Evolutionary conservation across 30 jellyfish, hydroid and myxozoan genomes (phyloP).

Genomic region (Aurelia aurita): DNA sequence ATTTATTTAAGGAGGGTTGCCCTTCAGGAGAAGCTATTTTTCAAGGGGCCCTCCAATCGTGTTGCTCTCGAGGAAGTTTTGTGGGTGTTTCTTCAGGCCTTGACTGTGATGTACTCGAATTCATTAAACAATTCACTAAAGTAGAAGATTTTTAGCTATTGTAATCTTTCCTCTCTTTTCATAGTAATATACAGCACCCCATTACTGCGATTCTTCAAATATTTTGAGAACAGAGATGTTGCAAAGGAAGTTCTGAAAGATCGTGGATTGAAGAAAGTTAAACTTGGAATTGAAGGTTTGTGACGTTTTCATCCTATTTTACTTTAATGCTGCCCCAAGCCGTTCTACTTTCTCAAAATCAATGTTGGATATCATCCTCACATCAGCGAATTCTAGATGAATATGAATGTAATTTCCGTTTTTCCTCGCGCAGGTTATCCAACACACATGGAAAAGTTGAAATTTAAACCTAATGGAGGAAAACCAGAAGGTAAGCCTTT

Average conservation of each 20-base stretch:
- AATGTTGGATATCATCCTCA: too few species aligned
- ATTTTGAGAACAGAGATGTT: conserved; percentile 95
- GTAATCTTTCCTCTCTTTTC: too few species aligned
- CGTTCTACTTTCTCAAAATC: too few species aligned
- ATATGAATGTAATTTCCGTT: background rate
- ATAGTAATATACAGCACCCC: conserved; percentile 83
- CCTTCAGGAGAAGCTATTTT: too few species aligned
- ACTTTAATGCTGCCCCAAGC: background rate
- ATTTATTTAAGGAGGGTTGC: too few species aligned
- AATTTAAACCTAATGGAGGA: conserved; percentile 86
- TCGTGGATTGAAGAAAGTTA: conserved; percentile 92
- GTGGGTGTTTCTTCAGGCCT: too few species aligned
- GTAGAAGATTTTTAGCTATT: too few species aligned
- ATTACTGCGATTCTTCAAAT: conserved; percentile 82
- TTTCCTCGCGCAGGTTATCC: conserved; percentile 72
- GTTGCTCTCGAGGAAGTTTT: too few species aligned
- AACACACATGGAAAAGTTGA: conserved; percentile 93
- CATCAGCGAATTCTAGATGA: background rate
- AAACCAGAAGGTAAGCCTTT: conserved; percentile 88
- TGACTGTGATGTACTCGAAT: too few species aligned
- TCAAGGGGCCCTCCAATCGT: too few species aligned
- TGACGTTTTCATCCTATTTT: too few species aligned
- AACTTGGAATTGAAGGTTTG: conserved; percentile 91
- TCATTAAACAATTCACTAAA: too few species aligned
- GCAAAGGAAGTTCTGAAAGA: conserved; percentile 93